Evolutionary conservation across 2,888 invertebrate species (phyloP).

Genomic region (Sisyra nigra): DNA sequence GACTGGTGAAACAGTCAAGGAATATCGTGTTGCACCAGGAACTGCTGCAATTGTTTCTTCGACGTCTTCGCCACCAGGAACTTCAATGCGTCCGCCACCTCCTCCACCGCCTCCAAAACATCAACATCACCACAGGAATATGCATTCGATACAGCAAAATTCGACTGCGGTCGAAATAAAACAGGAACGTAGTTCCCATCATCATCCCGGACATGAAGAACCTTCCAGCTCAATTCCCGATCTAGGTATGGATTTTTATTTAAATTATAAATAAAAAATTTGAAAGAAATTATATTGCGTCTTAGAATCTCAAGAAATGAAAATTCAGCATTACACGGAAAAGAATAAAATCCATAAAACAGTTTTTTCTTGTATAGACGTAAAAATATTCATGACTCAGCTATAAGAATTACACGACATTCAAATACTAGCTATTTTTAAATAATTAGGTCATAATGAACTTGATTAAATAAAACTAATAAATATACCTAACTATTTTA

Average conservation of each 20-base stretch:
- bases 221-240: conserved; percentile 79
- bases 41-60: conserved; percentile 5
- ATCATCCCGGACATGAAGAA: conserved; percentile 43
- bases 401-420: too few relatives aligned
- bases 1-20: conserved; percentile 15
- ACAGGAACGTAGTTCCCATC: conserved; percentile 1
- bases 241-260: conserved; percentile 54
- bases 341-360: too few relatives aligned
- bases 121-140: conserved; percentile 3
- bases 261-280: not conserved
- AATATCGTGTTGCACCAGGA: conserved; percentile 22
- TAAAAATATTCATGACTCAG: too few relatives aligned
- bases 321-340: too few relatives aligned
- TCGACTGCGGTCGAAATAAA: conserved; percentile 4
- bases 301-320: too few relatives aligned
- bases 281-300: too few relatives aligned
- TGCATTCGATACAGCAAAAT: not conserved
- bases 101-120: conserved; percentile 29
- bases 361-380: too few relatives aligned
- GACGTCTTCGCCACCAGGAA: conserved; percentile 13
- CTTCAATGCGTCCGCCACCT: conserved; percentile 36
- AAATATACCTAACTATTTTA: too few relatives aligned
- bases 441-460: too few relatives aligned
- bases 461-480: too few relatives aligned
- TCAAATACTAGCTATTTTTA: too few relatives aligned